These are phyloP conservation scores for Porites cylindrica DNA, from an alignment of 92 coral and sea anemone species.

Conservation along the genomic window DNA sequence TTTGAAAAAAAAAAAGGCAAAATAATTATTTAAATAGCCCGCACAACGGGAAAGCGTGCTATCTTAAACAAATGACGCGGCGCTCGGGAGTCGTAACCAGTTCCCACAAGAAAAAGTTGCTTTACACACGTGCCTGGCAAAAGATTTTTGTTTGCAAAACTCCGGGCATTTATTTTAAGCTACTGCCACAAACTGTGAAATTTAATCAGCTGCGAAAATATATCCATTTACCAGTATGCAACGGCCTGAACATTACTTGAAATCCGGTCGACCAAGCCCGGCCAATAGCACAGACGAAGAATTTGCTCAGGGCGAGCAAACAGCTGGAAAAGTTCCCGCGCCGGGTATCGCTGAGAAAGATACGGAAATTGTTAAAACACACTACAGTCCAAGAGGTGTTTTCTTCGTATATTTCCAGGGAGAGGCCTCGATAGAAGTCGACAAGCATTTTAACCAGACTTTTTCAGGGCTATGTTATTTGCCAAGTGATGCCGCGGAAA, in stretches of 20 bases:
- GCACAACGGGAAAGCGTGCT: no score
- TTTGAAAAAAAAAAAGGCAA: no score
- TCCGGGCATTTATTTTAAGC: no score
- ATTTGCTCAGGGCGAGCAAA: not conserved
- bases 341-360: not conserved
- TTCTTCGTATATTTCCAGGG: conserved; percentile 54
- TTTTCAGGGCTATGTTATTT: conserved; percentile 24
- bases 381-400: conserved; percentile 38
- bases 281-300: not conserved
- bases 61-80: no score
- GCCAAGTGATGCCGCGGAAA: conserved; percentile 1
- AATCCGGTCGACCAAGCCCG: not conserved
- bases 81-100: no score
- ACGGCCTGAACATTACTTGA: conserved; percentile 5
- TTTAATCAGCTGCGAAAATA: not conserved
- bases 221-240: conserved; percentile 4
- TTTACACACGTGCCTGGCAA: no score
- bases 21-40: no score
- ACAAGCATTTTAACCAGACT: conserved; percentile 46
- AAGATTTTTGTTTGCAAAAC: no score
- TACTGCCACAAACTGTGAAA: no score
- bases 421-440: conserved; percentile 51
- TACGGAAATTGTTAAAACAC: conserved; percentile 21
- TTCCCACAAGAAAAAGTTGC: no score
- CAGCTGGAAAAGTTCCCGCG: conserved; percentile 3